phyloP scores from a whole-genome alignment of 1,140 invertebrate genomes.

The Drosophila ananassae region DNA sequence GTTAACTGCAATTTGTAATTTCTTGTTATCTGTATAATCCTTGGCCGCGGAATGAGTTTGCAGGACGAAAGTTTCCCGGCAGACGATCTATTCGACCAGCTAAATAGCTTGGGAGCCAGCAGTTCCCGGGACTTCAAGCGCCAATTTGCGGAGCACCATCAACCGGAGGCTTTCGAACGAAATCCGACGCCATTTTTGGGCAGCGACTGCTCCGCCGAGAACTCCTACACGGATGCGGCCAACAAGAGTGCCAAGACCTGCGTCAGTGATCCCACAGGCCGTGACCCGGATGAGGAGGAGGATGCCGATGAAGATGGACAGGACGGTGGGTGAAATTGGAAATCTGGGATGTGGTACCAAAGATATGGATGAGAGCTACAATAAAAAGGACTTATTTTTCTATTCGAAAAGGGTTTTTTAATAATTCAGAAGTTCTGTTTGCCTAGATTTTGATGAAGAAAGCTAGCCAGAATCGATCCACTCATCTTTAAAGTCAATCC shows the following conservation, averaged over 20 bases:
- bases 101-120: constrained; percentile 17
- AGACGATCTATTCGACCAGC: constrained; percentile 55
- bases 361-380: too few relatives aligned
- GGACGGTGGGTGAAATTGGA: not conserved
- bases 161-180: constrained; percentile 37
- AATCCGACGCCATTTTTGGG: constrained; percentile 55
- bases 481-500: too few relatives aligned
- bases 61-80: constrained; percentile 64
- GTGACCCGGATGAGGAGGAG: constrained; percentile 33
- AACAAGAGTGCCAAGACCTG: constrained; percentile 63
- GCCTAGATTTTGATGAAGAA: too few relatives aligned
- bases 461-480: too few relatives aligned
- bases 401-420: too few relatives aligned
- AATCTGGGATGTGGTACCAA: not conserved
- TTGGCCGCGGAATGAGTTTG: constrained; percentile 40
- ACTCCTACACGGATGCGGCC: constrained; percentile 31
- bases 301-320: constrained; percentile 26
- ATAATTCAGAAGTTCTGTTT: too few relatives aligned
- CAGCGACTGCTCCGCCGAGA: constrained; percentile 47
- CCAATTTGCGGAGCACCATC: constrained; percentile 41
- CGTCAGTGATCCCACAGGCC: constrained; percentile 55
- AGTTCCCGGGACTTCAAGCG: constrained; percentile 9
- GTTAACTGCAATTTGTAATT: not conserved
- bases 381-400: too few relatives aligned
- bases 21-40: not conserved